Conservation (phyloP, 2,113 vertebrate genomes). For the Macrotus californicus region DNA sequence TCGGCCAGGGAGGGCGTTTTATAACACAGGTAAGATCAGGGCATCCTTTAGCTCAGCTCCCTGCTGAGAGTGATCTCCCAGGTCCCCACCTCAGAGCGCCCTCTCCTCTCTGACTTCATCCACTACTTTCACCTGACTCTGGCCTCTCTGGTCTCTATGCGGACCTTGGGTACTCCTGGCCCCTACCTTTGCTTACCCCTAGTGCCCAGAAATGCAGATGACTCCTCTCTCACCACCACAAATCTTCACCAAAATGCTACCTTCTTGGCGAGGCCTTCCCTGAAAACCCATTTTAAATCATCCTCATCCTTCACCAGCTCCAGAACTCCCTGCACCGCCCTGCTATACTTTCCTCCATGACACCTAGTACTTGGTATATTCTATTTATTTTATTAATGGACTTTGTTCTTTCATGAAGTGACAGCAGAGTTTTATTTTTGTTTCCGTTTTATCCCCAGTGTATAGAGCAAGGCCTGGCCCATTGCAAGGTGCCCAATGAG, state of each 20-base stretch:
- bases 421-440: not conserved
- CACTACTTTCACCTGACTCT: not conserved
- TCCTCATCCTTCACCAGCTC: not conserved
- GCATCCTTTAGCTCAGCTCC: not conserved
- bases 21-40: not conserved
- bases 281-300: not conserved
- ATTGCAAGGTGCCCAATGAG: not conserved
- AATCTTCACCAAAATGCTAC: not conserved
- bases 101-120: not conserved
- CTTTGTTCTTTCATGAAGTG: not conserved
- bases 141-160: not conserved
- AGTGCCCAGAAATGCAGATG: too few species aligned
- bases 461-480: not conserved
- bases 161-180: too few species aligned
- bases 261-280: not conserved
- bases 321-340: not conserved
- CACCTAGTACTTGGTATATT: not conserved
- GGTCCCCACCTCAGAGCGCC: not conserved
- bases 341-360: not conserved
- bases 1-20: not conserved
- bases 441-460: not conserved
- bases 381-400: not conserved
- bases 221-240: not conserved
- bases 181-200: not conserved
- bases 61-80: not conserved